Conservation (phyloP, 2,888 invertebrate genomes). For the Xestia ashworthii region DNA sequence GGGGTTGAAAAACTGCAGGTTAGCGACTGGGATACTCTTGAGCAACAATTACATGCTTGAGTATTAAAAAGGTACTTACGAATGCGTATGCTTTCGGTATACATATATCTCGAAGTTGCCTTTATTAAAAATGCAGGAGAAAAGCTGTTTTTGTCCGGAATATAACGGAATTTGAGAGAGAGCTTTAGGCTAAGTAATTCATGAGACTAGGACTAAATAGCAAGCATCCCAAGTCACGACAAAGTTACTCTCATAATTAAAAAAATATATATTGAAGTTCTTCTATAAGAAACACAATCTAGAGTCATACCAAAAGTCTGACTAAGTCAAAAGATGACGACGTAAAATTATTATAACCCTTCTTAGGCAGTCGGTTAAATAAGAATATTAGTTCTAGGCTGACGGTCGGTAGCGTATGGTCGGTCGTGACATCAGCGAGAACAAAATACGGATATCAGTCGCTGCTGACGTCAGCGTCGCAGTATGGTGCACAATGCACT, state of each 20-base stretch:
- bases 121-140: not conserved
- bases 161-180: not conserved
- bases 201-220: not conserved
- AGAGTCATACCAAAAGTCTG: not conserved
- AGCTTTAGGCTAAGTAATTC: not conserved
- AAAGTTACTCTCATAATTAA: not conserved
- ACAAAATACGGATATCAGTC: too few relatives aligned
- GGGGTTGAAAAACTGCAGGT: not conserved
- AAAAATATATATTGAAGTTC: not conserved
- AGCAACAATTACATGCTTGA: not conserved
- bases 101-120: not conserved
- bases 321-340: not conserved
- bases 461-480: too few relatives aligned
- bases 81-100: not conserved
- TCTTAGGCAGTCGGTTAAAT: too few relatives aligned
- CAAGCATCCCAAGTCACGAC: not conserved
- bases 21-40: not conserved
- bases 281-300: not conserved
- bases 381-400: too few relatives aligned
- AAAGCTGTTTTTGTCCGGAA: not conserved
- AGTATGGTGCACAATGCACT: too few relatives aligned
- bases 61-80: not conserved
- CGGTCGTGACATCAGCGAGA: too few relatives aligned
- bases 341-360: not conserved
- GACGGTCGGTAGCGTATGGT: too few relatives aligned